Percentiles rank a stretch among this genome's conserved stretches.
Conservation (phyloP, 2,888 invertebrate species). For the Xestia xanthographa region DNA sequence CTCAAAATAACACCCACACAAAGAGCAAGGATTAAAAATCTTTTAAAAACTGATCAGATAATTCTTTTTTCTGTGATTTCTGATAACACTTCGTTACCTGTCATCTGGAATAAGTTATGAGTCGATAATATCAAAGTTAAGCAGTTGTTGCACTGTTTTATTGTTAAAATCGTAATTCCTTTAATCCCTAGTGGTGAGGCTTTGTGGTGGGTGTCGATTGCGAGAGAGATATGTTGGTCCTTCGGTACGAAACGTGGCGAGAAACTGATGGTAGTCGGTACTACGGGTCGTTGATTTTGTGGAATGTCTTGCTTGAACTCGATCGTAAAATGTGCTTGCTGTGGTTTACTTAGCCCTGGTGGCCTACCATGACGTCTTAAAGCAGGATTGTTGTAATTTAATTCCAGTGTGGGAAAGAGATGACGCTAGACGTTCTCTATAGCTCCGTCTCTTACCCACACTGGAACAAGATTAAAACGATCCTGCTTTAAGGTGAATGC, state of each 20-base stretch:
- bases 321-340: background rate
- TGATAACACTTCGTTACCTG: constrained; percentile 61
- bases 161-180: constrained; percentile 68
- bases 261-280: background rate
- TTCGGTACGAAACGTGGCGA: constrained; percentile 14
- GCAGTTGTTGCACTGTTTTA: constrained; percentile 61
- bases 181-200: constrained; percentile 68
- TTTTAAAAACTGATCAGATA: constrained; percentile 46
- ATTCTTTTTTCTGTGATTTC: constrained; percentile 45
- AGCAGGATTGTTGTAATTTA: too few relatives aligned
- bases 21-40: constrained; percentile 30
- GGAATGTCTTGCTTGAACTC: constrained; percentile 20
- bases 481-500: too few relatives aligned
- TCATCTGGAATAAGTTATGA: constrained; percentile 59
- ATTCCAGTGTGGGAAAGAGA: too few relatives aligned
- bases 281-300: constrained; percentile 27
- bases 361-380: too few relatives aligned
- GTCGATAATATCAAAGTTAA: constrained; percentile 57
- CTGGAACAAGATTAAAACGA: too few relatives aligned
- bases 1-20: constrained; percentile 40
- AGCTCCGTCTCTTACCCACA: too few relatives aligned
- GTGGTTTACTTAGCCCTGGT: background rate
- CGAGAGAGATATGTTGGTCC: constrained; percentile 61
- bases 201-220: constrained; percentile 72
- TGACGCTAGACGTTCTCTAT: too few relatives aligned